Evolutionary conservation across 2,113 vertebrate genomes (phyloP), one percentile per base, ranked within the genome.

Genomic region (Hiodon tergisus): DNA sequence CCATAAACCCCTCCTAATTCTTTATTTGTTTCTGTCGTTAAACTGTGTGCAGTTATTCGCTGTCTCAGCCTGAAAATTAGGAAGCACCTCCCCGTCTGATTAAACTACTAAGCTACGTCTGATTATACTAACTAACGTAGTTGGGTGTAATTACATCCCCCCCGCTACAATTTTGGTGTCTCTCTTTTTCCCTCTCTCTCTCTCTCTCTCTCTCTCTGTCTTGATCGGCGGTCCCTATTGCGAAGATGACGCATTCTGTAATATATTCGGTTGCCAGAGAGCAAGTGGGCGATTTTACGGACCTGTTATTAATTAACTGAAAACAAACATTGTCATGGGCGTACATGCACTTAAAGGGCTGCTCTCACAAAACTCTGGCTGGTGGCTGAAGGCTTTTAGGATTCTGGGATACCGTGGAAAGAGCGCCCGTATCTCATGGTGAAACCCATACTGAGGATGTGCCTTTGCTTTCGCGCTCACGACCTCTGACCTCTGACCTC

Each of bases 241-340:
- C 51, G 52, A 4, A 59, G 46, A 46, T 46, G n/a, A n/a, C 31
- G 10, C 7, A 5, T n/a, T 31, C 9, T 11, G 46, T 48, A 59
- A 67, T 67, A 5, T 47, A 31, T 58, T n/a, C 51, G 5, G 58
- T 75, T 75, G 52, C 65, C 63, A 50, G 31, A 51, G 46, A 6
- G 55, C 46, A 67, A 16, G 65, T 59, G 52, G 31, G 31, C 11
- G 1, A 76, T 73, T 81, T 59, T 61, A 74, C 69, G 68, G 72
- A 58, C 73, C 78, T 80, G 87, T 88, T 82, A 88, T 85, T 88
- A 81, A 90, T 92, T 90, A 91, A 90, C 90, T 76, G 80, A 87
- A 80, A 76, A 85, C 83, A 88, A 90, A 91, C 88, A 87, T 78
- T 73, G 63, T 31, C 50, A 53, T 11, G 14, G 6, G 5, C 67